phyloP scores from a whole-genome alignment of 2,113 vertebrate species.

The Alaudala cheleensis region DNA sequence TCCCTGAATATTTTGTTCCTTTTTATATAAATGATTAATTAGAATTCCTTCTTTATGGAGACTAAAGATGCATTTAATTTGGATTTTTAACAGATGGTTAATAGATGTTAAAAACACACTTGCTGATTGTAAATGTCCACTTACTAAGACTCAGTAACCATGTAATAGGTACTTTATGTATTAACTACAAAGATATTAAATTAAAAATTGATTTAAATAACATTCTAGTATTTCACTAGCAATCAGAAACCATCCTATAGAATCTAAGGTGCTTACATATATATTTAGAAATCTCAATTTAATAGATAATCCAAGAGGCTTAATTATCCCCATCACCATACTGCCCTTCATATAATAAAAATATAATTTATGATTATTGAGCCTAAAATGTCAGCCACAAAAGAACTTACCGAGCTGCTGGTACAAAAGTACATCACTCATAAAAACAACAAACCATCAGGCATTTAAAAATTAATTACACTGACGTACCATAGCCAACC shows the following conservation, averaged over 20 bases:
- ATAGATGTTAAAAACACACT: slow-evolving; percentile 57
- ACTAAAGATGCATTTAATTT: slow-evolving; percentile 42
- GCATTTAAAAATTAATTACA: slow-evolving; percentile 45
- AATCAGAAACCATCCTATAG: neutral
- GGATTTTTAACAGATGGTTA: slow-evolving; percentile 62
- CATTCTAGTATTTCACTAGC: neutral
- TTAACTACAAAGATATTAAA: slow-evolving; percentile 35
- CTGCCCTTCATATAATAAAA: slow-evolving; percentile 7
- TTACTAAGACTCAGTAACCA: slow-evolving; percentile 56
- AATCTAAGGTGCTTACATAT: neutral
- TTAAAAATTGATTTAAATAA: slow-evolving; percentile 44
- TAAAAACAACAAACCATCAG: slow-evolving; percentile 48
- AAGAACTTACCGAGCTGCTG: slow-evolving; percentile 14
- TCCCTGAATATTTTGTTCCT: neutral
- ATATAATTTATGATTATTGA: slow-evolving; percentile 45
- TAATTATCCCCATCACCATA: slow-evolving; percentile 24
- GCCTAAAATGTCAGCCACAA: slow-evolving; percentile 32
- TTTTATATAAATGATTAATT: slow-evolving; percentile 24
- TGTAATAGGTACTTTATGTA: slow-evolving; percentile 59
- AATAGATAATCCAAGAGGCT: neutral
- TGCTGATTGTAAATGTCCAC: slow-evolving; percentile 60
- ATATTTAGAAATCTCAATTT: neutral
- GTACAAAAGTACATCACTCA: slow-evolving; percentile 32
- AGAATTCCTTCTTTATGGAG: slow-evolving; percentile 22
- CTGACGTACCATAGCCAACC: neutral